Evolutionary conservation across 2,888 invertebrate genomes (phyloP).

Genomic region (Scotopteryx bipunctaria): DNA sequence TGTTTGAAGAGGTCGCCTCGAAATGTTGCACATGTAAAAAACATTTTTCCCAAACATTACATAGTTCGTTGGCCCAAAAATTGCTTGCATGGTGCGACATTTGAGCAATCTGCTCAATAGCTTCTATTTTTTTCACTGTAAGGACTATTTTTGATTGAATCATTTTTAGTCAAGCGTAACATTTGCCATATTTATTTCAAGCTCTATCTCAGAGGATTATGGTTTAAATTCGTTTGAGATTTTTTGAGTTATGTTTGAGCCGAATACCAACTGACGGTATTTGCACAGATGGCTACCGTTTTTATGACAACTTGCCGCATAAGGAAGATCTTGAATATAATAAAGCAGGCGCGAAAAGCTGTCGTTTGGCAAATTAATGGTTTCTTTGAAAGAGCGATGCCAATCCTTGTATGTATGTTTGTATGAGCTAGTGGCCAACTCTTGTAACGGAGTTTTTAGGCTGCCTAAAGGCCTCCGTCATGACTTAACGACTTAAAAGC

Average conservation of each 20-base stretch:
- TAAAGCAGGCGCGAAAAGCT: conserved; percentile 38
- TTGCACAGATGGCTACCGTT: conserved; percentile 60
- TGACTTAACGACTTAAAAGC: no score
- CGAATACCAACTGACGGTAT: conserved; percentile 45
- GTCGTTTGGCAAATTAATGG: conserved; percentile 17
- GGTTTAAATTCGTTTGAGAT: not conserved
- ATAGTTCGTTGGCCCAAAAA: conserved; percentile 56
- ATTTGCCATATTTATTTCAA: not conserved
- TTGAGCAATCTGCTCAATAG: conserved; percentile 1
- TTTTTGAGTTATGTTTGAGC: conserved; percentile 40
- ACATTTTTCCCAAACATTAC: conserved; percentile 40
- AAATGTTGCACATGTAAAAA: conserved; percentile 45
- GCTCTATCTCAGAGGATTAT: not conserved
- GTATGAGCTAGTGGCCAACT: no score
- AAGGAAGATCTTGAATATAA: conserved; percentile 40
- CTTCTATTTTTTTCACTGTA: conserved; percentile 5
- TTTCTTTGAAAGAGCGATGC: conserved; percentile 10
- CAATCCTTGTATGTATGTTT: no score
- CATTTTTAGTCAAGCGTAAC: not conserved
- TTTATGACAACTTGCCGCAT: conserved; percentile 45
- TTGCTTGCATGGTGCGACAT: conserved; percentile 39
- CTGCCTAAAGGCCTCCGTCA: no score
- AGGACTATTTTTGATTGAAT: conserved; percentile 6
- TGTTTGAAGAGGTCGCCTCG: conserved; percentile 31
- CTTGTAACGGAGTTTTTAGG: no score